These are phyloP conservation scores for Sarcophaga peregrina DNA, from an alignment of 1,140 invertebrate genomes.

Conservation along the genomic window DNA sequence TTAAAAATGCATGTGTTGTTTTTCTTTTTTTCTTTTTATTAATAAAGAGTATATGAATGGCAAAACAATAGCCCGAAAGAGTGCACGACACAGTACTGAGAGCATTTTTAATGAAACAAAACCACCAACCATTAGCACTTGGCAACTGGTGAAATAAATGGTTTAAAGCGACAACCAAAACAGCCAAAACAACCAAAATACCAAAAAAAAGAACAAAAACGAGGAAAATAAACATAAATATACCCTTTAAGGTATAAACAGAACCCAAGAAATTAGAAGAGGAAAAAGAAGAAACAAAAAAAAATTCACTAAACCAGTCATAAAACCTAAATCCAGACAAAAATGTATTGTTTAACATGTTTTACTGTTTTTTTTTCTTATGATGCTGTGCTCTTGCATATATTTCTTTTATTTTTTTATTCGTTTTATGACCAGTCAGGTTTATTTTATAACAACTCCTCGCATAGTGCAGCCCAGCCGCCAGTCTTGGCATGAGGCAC, in stretches of 20 bases:
- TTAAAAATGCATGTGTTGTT: not conserved
- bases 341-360: slow-evolving; percentile 2
- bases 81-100: not conserved
- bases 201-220: not conserved
- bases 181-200: not conserved
- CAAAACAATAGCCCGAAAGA: not conserved
- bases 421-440: not conserved
- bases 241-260: not conserved
- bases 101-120: not conserved
- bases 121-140: slow-evolving; percentile 10
- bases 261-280: too few relatives aligned
- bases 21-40: not conserved
- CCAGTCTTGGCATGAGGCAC: slow-evolving; percentile 20
- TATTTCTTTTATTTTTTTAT: not conserved
- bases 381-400: not conserved
- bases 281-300: too few relatives aligned
- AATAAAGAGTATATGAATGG: not conserved
- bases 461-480: not conserved
- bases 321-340: slow-evolving; percentile 19
- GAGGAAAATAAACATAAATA: slow-evolving; percentile 9
- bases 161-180: slow-evolving; percentile 3
- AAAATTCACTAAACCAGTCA: slow-evolving; percentile 8
- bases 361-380: not conserved
- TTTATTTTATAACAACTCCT: not conserved
- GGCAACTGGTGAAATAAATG: slow-evolving; percentile 16